phyloP scores from a whole-genome alignment of 2,797 vertebrate genomes.

The Megaceryle alcyon region DNA sequence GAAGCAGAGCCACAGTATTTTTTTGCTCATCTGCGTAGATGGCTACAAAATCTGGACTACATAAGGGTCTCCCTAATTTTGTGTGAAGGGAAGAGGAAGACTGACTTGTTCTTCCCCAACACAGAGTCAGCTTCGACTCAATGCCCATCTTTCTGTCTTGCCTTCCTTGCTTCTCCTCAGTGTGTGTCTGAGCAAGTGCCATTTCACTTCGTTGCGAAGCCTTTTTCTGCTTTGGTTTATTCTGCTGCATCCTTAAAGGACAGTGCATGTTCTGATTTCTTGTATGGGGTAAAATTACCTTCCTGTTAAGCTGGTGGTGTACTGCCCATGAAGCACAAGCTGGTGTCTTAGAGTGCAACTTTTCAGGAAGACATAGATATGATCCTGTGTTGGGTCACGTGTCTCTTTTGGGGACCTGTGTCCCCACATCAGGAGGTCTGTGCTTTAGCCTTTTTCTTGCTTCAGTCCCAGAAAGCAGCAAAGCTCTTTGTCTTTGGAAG shows the following conservation, averaged over 20 bases:
- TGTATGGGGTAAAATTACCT: neutral
- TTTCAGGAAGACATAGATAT: neutral
- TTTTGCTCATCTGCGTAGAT: neutral
- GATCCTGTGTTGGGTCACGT: fast-evolving
- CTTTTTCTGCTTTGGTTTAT: neutral
- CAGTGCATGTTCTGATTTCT: neutral
- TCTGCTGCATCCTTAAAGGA: neutral
- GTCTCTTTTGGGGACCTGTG: neutral
- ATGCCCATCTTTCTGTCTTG: neutral
- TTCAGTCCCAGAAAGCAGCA: neutral
- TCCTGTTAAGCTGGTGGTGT: neutral
- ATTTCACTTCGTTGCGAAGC: neutral
- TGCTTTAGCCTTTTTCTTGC: neutral
- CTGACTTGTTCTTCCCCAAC: neutral
- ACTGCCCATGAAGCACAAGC: neutral
- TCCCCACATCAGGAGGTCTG: neutral
- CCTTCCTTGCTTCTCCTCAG: neutral
- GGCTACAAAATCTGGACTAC: neutral
- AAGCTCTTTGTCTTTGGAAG: neutral
- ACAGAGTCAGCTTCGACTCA: neutral
- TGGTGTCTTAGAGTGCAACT: neutral
- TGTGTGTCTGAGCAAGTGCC: neutral
- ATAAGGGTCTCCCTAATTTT: neutral
- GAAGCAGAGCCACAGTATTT: neutral
- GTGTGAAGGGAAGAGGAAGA: neutral